These are phyloP conservation scores for Lutjanus campechanus DNA, from an alignment of 2,797 vertebrate genomes.

Conservation along the genomic window DNA sequence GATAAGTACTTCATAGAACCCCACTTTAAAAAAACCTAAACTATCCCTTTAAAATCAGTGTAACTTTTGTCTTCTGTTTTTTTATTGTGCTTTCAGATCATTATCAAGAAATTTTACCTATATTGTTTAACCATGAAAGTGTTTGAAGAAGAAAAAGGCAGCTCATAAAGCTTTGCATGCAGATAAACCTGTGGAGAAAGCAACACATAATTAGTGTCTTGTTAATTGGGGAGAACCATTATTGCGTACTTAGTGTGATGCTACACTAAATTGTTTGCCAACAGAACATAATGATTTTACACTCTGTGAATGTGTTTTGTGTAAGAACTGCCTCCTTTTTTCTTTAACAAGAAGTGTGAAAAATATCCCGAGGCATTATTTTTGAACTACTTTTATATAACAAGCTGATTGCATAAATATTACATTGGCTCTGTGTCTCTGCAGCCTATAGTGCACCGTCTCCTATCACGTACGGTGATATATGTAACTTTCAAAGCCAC, in stretches of 20 bases:
- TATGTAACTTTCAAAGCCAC: slow-evolving; percentile 59
- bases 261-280: slow-evolving; percentile 74
- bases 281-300: slow-evolving; percentile 77
- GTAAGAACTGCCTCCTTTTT: slow-evolving; percentile 57
- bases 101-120: slow-evolving; percentile 7
- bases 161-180: slow-evolving; percentile 42
- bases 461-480: slow-evolving; percentile 49
- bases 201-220: slow-evolving; percentile 79
- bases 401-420: slow-evolving; percentile 74
- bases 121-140: slow-evolving; percentile 20
- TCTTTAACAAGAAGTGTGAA: slow-evolving; percentile 71
- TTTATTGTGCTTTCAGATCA: slow-evolving; percentile 23
- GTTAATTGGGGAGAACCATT: slow-evolving; percentile 78
- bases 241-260: slow-evolving; percentile 65
- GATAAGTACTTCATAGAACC: too few relatives aligned
- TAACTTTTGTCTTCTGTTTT: slow-evolving; percentile 8
- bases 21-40: too few relatives aligned
- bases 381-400: slow-evolving; percentile 76
- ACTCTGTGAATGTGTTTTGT: slow-evolving; percentile 70
- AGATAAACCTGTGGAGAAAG: slow-evolving; percentile 64
- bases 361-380: slow-evolving; percentile 72
- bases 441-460: slow-evolving; percentile 12
- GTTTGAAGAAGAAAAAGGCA: slow-evolving; percentile 40
- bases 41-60: slow-evolving; percentile 19
- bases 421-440: slow-evolving; percentile 57